A percentile compares a stretch with the other conserved stretches of the same genome.
Conservation (phyloP, 2,888 invertebrate species). For the Thera britannica region DNA sequence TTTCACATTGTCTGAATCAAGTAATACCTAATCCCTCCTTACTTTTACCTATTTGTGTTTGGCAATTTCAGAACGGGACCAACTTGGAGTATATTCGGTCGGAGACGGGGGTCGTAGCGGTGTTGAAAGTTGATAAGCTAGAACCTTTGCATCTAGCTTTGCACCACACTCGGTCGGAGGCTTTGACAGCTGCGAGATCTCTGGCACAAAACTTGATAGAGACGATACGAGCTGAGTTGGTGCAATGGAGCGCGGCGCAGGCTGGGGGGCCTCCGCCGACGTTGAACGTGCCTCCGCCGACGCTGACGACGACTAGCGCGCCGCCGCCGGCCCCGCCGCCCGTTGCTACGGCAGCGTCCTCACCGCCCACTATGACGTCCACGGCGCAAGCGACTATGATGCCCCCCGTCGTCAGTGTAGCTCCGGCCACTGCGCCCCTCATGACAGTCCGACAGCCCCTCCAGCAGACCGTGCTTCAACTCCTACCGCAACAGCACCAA, state of each 20-base stretch:
- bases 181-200: constrained; percentile 88
- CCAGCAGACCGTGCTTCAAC: constrained; percentile 65
- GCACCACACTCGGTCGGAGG: constrained; percentile 89
- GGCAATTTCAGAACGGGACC: constrained; percentile 83
- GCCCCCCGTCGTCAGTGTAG: constrained; percentile 75
- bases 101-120: constrained; percentile 91
- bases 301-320: constrained; percentile 66
- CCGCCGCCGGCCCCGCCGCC: constrained; percentile 68
- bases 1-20: constrained; percentile 14
- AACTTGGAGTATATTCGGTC: constrained; percentile 91
- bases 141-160: constrained; percentile 91
- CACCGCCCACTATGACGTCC: constrained; percentile 65
- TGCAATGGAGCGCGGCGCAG: constrained; percentile 68
- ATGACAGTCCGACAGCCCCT: constrained; percentile 76
- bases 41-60: background rate
- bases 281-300: constrained; percentile 69
- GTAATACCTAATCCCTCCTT: constrained; percentile 6
- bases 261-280: constrained; percentile 75
- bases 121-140: constrained; percentile 87
- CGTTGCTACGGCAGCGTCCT: constrained; percentile 63
- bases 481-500: constrained; percentile 71
- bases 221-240: constrained; percentile 87
- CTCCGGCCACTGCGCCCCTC: constrained; percentile 70
- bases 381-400: constrained; percentile 63
- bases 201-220: constrained; percentile 91